These are phyloP conservation scores for Orycteropus afer DNA, from an alignment of 2,113 vertebrate genomes.

Conservation along the genomic window DNA sequence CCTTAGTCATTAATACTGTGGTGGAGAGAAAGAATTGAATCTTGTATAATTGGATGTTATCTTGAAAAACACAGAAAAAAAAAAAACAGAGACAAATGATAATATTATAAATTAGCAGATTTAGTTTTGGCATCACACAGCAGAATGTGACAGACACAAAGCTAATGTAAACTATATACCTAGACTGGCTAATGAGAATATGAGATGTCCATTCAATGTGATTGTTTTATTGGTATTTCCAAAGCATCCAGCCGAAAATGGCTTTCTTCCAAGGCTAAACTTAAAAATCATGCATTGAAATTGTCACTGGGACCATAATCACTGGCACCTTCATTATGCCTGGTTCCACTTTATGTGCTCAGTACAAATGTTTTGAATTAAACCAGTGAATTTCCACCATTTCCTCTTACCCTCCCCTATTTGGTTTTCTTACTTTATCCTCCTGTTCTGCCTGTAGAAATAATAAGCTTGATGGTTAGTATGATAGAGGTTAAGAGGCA, in stretches of 20 bases:
- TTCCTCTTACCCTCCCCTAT: not conserved
- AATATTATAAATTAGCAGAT: slow-evolving; percentile 9
- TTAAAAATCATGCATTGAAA: not conserved
- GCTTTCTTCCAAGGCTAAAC: not conserved
- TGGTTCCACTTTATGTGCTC: not conserved
- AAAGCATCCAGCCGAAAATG: not conserved
- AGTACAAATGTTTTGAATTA: not conserved
- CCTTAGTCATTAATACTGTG: not conserved
- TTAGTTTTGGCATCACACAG: not conserved
- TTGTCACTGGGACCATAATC: not conserved
- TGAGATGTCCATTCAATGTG: not conserved
- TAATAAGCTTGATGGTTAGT: not conserved
- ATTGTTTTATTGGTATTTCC: not conserved
- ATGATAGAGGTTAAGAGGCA: not conserved
- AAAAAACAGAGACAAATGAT: not conserved
- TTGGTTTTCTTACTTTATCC: not conserved
- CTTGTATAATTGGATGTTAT: slow-evolving; percentile 19
- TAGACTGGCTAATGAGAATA: not conserved
- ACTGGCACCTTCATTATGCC: no score
- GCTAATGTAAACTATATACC: not conserved
- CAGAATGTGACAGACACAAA: not conserved
- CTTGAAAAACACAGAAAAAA: not conserved
- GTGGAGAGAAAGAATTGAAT: not conserved
- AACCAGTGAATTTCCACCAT: not conserved
- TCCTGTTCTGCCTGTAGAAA: not conserved